These are phyloP conservation scores for Dasysyrphus albostriatus DNA, from an alignment of 2,888 invertebrate genomes.

Conservation along the genomic window DNA sequence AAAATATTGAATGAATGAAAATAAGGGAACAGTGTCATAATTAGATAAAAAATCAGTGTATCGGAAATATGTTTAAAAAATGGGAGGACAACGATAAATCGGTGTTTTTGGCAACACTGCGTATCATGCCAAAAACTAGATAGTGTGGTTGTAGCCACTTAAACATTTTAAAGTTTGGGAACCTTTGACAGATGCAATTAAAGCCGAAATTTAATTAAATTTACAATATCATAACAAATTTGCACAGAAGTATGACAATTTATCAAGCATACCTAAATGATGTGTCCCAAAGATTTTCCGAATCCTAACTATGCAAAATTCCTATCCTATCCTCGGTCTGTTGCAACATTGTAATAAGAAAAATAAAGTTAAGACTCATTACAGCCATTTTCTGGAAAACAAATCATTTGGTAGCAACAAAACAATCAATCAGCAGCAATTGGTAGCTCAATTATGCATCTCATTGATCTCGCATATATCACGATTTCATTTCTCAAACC, in stretches of 20 bases:
- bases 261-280: neutral
- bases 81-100: too few relatives aligned
- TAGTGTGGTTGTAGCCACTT: too few relatives aligned
- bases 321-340: neutral
- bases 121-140: too few relatives aligned
- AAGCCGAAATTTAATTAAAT: neutral
- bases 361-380: slow-evolving; percentile 62
- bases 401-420: slow-evolving; percentile 77
- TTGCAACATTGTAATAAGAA: slow-evolving; percentile 15
- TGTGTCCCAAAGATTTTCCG: neutral
- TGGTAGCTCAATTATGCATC: slow-evolving; percentile 83
- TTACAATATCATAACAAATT: neutral
- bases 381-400: slow-evolving; percentile 63
- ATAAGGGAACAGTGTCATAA: too few relatives aligned
- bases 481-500: slow-evolving; percentile 71
- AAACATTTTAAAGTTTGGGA: too few relatives aligned
- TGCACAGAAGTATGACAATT: neutral
- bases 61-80: too few relatives aligned
- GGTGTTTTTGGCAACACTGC: too few relatives aligned
- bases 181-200: neutral
- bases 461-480: slow-evolving; percentile 78
- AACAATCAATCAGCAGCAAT: slow-evolving; percentile 83
- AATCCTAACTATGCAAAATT: neutral
- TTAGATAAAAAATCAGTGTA: too few relatives aligned
- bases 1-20: too few relatives aligned